Evolutionary conservation across 2,888 invertebrate species (phyloP).

Genomic region (Tridacna gigas): DNA sequence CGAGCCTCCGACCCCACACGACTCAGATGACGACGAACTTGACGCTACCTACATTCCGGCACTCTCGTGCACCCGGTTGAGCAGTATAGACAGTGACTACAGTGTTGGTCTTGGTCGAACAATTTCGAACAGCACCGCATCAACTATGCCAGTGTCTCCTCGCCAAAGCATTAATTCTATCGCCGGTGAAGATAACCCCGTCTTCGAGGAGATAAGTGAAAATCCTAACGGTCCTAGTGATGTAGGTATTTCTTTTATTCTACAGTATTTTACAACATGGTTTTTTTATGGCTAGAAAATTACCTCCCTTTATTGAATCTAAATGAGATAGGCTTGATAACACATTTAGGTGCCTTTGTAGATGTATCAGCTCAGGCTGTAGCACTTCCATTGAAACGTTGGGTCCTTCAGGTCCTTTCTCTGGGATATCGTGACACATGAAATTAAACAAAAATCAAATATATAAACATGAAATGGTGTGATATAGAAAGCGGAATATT

Average conservation of each 20-base stretch:
- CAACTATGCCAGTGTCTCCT: constrained; percentile 55
- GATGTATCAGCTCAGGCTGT: too few relatives aligned
- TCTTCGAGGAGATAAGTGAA: constrained; percentile 55
- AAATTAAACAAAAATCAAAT: too few relatives aligned
- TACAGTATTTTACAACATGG: background rate
- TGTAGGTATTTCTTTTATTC: constrained; percentile 25
- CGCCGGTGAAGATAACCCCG: constrained; percentile 54
- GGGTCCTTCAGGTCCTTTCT: too few relatives aligned
- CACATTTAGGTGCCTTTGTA: too few relatives aligned
- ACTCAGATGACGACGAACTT: constrained; percentile 56
- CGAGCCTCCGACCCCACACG: constrained; percentile 61
- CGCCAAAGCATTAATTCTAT: constrained; percentile 53
- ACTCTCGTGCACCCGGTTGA: constrained; percentile 53
- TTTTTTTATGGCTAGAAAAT: background rate
- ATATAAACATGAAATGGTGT: too few relatives aligned
- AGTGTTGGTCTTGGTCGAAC: constrained; percentile 60
- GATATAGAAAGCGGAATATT: too few relatives aligned
- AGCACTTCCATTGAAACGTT: too few relatives aligned
- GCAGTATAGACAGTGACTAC: constrained; percentile 50
- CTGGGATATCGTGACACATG: too few relatives aligned
- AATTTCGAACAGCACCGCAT: constrained; percentile 57
- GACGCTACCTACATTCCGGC: constrained; percentile 53
- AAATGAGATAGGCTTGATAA: too few relatives aligned
- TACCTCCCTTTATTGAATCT: background rate
- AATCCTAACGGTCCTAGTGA: constrained; percentile 46